These are phyloP conservation scores for Cryptosula pallasiana DNA, from an alignment of 2,888 invertebrate genomes.

Conservation along the genomic window DNA sequence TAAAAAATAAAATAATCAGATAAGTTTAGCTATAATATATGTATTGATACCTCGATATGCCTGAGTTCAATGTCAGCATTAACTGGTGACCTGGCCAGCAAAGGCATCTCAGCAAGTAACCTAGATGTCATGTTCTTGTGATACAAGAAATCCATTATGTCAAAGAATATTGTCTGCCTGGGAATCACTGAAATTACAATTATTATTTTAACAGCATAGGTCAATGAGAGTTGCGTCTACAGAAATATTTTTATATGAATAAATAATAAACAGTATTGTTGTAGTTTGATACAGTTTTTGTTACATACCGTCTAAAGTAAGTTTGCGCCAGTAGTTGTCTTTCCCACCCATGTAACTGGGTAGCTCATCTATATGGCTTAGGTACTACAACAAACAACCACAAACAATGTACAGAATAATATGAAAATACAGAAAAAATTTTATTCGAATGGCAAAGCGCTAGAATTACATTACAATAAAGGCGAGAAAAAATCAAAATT, in stretches of 20 bases:
- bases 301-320: conserved; percentile 49
- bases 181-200: conserved; percentile 39
- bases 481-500: too few relatives aligned
- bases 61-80: conserved; percentile 45
- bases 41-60: conserved; percentile 47
- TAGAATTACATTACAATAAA: too few relatives aligned
- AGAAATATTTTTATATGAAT: too few relatives aligned
- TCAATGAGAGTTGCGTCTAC: too few relatives aligned
- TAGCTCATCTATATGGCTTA: conserved; percentile 48
- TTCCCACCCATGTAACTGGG: conserved; percentile 50
- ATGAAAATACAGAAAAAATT: too few relatives aligned
- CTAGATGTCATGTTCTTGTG: conserved; percentile 40
- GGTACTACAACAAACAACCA: conserved; percentile 48
- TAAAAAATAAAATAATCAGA: too few relatives aligned
- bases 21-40: too few relatives aligned
- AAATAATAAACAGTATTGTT: too few relatives aligned
- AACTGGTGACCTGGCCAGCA: conserved; percentile 41
- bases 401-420: too few relatives aligned
- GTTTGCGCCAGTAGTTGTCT: conserved; percentile 50
- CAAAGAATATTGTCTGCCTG: conserved; percentile 49
- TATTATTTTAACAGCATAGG: neutral
- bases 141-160: conserved; percentile 48
- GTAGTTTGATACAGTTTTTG: too few relatives aligned
- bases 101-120: conserved; percentile 40
- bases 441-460: too few relatives aligned